Base-by-base conservation (phyloP, 2,797 vertebrate species). In the Pipistrellus pipistrellus region DNA sequence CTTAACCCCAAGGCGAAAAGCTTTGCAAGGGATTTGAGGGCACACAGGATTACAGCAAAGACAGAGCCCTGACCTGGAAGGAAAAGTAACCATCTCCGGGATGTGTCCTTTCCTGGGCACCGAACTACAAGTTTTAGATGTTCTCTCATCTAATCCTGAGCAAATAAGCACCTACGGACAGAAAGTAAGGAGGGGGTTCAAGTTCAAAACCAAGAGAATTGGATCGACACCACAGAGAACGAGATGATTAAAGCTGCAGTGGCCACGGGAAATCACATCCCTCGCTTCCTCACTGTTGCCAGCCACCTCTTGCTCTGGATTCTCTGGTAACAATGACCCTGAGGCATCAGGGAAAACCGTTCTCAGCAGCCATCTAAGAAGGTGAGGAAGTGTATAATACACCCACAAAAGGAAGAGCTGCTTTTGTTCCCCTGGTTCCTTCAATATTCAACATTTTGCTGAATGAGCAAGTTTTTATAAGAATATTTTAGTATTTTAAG, bases 381-480 rank as follows among this genome's bases (percentile, higher is more conserved):
- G 41, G 12, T 57, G 68, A 77, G 30, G 55, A 59, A 57, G 32
- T 41, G 59, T n/a, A 30, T 27, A 18, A 87, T 44, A 23, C 68
- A 75, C 44, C n/a, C 91, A 80, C 41, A 81, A 69, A 85, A 82
- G 4, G 10, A 27, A 59, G 57, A 59, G 57, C 57, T 59, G 57
- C 10, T 41, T 82, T 23, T 25, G 51, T 30, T 89, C 53, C 35
- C 23, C 18, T n/a, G 10, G 4, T 59, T 8, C 14, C 72, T 91
- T 55, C 17, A 80, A 17, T 44, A 75, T 23, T 88, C 46, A 62
- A 90, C 89, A 44, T 86, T 64, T 83, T 94, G 15, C 66, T 55
- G 35, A 93, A 82, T 78, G n/a, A 32, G 41, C 84, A 46, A 93
- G 83, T 95, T 95, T 95, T 85, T 46, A 76, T 81, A 85, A 95